Conservation (phyloP, 2,888 invertebrate species). For the Orthosia incerta region DNA sequence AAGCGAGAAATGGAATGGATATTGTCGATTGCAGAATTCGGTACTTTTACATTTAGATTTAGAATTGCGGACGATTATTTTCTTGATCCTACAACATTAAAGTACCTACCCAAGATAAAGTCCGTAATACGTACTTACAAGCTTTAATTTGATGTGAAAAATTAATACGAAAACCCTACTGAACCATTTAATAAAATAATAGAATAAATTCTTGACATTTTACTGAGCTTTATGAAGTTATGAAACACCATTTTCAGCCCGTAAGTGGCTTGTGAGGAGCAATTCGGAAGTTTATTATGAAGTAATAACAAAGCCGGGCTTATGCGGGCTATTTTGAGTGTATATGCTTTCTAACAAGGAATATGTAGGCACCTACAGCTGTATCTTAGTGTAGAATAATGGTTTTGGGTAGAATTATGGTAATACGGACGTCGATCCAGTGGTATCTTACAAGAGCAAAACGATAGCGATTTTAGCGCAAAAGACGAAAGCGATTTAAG, state of each 20-base stretch:
- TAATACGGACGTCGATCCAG: too few relatives aligned
- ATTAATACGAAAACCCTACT: constrained; percentile 25
- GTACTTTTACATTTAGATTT: too few relatives aligned
- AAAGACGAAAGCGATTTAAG: too few relatives aligned
- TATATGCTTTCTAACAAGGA: constrained; percentile 22
- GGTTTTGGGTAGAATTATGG: not conserved
- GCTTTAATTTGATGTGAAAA: too few relatives aligned
- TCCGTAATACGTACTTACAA: too few relatives aligned
- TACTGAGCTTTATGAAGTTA: constrained; percentile 55
- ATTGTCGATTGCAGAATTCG: too few relatives aligned
- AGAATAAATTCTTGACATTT: constrained; percentile 44
- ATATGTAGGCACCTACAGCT: not conserved
- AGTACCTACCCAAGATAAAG: too few relatives aligned
- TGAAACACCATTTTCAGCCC: constrained; percentile 61
- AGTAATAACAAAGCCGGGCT: constrained; percentile 50
- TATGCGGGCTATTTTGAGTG: constrained; percentile 45
- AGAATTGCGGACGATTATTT: too few relatives aligned
- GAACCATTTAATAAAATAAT: constrained; percentile 45
- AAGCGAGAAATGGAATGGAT: too few relatives aligned
- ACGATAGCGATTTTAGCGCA: too few relatives aligned
- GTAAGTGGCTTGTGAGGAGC: constrained; percentile 60
- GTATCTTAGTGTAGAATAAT: not conserved
- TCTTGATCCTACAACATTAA: too few relatives aligned
- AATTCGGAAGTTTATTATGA: constrained; percentile 59
- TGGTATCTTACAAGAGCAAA: too few relatives aligned